Evolutionary conservation across 1,140 invertebrate genomes (phyloP), one percentile per base, ranked within the genome.

Genomic region (Euglossa dilemma): DNA sequence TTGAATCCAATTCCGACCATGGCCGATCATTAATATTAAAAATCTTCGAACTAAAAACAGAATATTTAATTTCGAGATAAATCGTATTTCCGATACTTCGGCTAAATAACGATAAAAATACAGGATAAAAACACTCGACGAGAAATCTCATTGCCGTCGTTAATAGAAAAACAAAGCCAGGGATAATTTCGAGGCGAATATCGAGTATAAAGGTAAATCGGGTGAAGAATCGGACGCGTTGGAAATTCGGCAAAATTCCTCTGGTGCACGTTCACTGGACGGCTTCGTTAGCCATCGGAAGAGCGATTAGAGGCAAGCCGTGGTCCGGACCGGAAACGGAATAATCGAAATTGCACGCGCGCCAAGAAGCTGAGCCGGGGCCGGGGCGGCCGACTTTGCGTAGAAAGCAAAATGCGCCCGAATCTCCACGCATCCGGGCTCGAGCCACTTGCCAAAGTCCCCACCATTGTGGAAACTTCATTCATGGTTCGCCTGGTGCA

Each of bases 391-490:
- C 75, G 78, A 83, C 79, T 78, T 57, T 66, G 70, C 50, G 78
- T 77, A 83, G 88, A 84, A 87, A 76, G 56, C 66, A 73, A 87
- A 86, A 84, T 64, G 71, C 64, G 85, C 59, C 72, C 69, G 83
- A 82, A 59, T 74, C 87, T 80, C 72, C 45, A 64, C 54, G 57
- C 28, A 70, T 70, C 47, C 69, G 43, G 76, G 56, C 70, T 74
- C 56, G 77, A 85, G 73, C 73, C 83, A 82, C 67, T 87, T 91
- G 90, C 90, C 90, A 91, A 91, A 90, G 57, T 90, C 75, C 84
- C 85, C 87, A 90, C 88, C 85, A 77, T 82, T 67, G 75, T 74
- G 80, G 54, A 90, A 85, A 90, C 84, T 81, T 91, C 90, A 91
- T 91, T 91, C 90, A 91, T 91, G 87, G 77, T 85, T 87, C 63